These are phyloP conservation scores for Clangula hyemalis DNA, from an alignment of 2,797 vertebrate genomes.

Conservation along the genomic window DNA sequence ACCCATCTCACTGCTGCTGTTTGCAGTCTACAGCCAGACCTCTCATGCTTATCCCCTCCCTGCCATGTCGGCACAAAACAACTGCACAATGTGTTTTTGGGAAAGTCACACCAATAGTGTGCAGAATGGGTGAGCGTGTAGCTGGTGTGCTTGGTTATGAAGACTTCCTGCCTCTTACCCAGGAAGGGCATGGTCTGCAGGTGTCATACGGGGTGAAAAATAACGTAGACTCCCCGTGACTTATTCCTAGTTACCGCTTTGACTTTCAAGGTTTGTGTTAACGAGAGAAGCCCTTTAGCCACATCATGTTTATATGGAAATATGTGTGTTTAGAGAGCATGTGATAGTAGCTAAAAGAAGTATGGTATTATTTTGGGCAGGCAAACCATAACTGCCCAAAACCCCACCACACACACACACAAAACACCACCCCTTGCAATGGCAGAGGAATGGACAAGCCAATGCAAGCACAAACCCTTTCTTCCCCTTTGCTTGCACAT, in stretches of 20 bases:
- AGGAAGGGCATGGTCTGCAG: conserved; percentile 64
- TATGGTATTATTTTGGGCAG: neutral
- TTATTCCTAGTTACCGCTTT: neutral
- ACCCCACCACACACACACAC: neutral
- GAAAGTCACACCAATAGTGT: neutral
- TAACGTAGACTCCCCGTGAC: neutral
- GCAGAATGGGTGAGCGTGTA: neutral
- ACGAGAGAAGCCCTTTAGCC: neutral
- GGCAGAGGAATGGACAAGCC: neutral
- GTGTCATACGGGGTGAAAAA: conserved; percentile 37
- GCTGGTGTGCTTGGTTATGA: neutral
- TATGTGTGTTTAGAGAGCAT: neutral
- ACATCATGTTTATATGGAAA: neutral
- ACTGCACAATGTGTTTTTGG: neutral
- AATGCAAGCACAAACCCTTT: neutral
- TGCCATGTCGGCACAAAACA: accelerated
- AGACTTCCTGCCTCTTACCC: conserved; percentile 52
- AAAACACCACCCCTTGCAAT: neutral
- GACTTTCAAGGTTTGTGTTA: neutral
- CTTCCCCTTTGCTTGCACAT: neutral
- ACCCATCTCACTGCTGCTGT: neutral
- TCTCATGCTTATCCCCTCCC: neutral
- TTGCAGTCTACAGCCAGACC: neutral
- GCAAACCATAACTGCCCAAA: neutral
- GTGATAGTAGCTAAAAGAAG: neutral